phyloP scores from a whole-genome alignment of 2,888 invertebrate genomes.

The Cantharis rufa region DNA sequence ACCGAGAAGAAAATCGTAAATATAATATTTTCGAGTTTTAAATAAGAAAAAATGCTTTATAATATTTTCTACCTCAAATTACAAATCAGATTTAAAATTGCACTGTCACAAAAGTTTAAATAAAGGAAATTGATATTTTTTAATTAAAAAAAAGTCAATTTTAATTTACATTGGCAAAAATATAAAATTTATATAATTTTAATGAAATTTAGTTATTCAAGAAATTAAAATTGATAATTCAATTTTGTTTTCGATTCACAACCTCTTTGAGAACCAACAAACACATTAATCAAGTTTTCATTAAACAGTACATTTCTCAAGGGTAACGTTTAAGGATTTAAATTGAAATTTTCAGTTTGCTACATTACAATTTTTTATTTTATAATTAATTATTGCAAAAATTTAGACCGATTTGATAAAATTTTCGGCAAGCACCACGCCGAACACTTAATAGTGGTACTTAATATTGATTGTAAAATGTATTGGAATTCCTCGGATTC shows the following conservation, averaged over 20 bases:
- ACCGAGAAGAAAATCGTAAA: not conserved
- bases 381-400: not conserved
- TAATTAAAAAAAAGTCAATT: not conserved
- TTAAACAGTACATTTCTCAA: not conserved
- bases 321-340: not conserved
- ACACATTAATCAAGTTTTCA: slow-evolving; percentile 4
- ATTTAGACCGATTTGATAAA: not conserved
- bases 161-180: not conserved
- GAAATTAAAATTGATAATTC: slow-evolving; percentile 5
- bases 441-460: not conserved
- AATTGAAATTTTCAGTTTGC: not conserved
- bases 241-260: slow-evolving; percentile 1
- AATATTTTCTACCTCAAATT: not conserved
- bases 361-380: not conserved
- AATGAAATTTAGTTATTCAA: slow-evolving; percentile 3
- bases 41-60: not conserved
- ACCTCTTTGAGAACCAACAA: slow-evolving; percentile 3
- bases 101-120: not conserved
- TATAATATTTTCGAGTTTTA: not conserved
- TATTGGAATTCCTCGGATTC: slow-evolving; percentile 44
- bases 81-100: not conserved
- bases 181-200: not conserved
- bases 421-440: not conserved
- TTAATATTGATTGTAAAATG: slow-evolving; percentile 36
- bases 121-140: not conserved